Base-by-base conservation (phyloP, 2,888 invertebrate genomes). In the Agrochola macilenta region DNA sequence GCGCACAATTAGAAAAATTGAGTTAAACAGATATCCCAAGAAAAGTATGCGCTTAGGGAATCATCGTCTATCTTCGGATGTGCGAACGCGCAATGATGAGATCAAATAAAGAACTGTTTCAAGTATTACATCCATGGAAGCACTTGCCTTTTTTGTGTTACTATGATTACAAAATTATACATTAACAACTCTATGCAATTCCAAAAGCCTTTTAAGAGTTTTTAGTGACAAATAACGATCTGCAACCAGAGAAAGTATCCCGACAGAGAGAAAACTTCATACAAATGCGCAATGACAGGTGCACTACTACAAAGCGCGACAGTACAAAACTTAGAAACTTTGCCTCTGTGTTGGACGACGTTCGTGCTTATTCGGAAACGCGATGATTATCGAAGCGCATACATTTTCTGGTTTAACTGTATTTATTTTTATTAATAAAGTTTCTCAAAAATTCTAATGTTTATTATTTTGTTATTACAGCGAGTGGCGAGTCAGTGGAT, bases 401-500 rank as follows among this genome's bases (percentile, higher is more conserved):
- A 35, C 30, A 20, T 61, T 61, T 35, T 35, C 61, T 61, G 5
- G 14, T 26, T 26, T 2, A 26, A 26, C 17, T 58, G 26, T n/a
- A 57, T 26, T 5, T 58, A 26, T 26, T 20, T 30, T 64, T 2
- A 26, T 26, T 4, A 46, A 20, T 26, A 20, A 26, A 46, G 4
- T 26, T 8, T 7, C 23, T 5, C 23, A 68, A 52, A 35, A 60
- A n/a, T 9, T n/a, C 54, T 1, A 30, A 52, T 30, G 1, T 23
- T 58, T 7, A 58, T 69, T 43, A 1, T 70, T 49, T 46, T 54
- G 74, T 79, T 58, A 68, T 96, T 97, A 64, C 93, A 98, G 98
- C 98, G 0, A 97, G 98, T 84, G 98, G 98, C 4, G 97, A 98
- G 79, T 98, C 98, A 64, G 98, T 99, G 39, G 98, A 99, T 92